A percentile compares a stretch with the other conserved stretches of the same genome.
These are phyloP conservation scores for Mythimna vitellina DNA, from an alignment of 2,888 invertebrate species.

Conservation along the genomic window DNA sequence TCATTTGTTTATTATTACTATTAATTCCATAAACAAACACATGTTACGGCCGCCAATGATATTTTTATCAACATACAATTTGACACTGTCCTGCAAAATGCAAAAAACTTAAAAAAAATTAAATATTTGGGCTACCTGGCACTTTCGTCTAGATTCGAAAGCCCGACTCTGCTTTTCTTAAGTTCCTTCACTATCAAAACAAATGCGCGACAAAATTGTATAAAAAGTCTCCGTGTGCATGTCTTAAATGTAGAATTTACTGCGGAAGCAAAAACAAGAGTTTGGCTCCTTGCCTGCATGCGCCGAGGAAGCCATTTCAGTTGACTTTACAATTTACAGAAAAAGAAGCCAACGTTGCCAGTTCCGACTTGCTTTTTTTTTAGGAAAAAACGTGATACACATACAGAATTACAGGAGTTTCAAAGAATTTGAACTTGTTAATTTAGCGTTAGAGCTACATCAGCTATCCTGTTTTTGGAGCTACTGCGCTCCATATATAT, in stretches of 20 bases:
- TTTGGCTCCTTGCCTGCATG: conserved; percentile 57
- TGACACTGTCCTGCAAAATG: no score
- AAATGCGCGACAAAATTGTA: conserved; percentile 19
- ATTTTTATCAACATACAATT: no score
- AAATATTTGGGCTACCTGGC: neutral
- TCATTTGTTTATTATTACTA: no score
- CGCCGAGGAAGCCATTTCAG: conserved; percentile 43
- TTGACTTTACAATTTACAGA: conserved; percentile 50
- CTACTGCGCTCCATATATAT: no score
- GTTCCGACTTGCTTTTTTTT: neutral
- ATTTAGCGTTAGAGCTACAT: no score
- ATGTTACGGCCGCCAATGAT: no score
- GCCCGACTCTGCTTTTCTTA: neutral
- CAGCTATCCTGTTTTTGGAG: no score
- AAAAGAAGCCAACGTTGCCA: conserved; percentile 37
- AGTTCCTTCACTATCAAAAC: conserved; percentile 34
- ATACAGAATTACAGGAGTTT: neutral
- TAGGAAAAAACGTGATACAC: conserved; percentile 16
- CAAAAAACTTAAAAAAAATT: neutral
- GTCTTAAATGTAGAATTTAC: conserved; percentile 56
- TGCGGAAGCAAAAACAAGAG: conserved; percentile 45
- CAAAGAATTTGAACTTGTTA: no score
- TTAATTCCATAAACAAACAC: no score
- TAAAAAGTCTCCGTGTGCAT: conserved; percentile 43
- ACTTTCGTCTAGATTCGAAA: neutral